Conservation (phyloP, 2,888 invertebrate genomes). For the Apotomis capreana region DNA sequence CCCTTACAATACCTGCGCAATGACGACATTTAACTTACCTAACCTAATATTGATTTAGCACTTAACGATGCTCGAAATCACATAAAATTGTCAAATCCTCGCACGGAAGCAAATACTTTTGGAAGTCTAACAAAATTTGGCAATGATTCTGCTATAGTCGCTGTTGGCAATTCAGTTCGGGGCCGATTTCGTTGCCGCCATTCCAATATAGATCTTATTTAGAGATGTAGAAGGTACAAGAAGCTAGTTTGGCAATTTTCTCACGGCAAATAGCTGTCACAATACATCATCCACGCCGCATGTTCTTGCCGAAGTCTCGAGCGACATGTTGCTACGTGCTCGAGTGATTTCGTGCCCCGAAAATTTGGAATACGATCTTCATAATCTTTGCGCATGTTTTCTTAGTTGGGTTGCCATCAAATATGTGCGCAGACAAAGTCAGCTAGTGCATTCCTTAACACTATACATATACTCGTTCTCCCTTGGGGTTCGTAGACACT, state of each 20-base stretch:
- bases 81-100: slow-evolving; percentile 14
- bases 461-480: too few species aligned
- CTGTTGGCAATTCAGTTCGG: slow-evolving; percentile 26
- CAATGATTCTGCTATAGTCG: slow-evolving; percentile 40
- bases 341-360: slow-evolving; percentile 64
- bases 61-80: neutral
- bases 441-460: too few species aligned
- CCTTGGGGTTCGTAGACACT: too few species aligned
- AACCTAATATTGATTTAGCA: neutral
- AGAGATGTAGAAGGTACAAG: slow-evolving; percentile 17
- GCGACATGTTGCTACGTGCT: slow-evolving; percentile 60
- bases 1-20: neutral
- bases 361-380: slow-evolving; percentile 59
- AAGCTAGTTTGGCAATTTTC: slow-evolving; percentile 21
- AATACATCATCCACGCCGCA: slow-evolving; percentile 41
- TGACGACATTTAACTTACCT: neutral
- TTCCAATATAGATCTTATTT: slow-evolving; percentile 29
- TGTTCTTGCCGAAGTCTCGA: slow-evolving; percentile 50
- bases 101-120: slow-evolving; percentile 29
- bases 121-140: slow-evolving; percentile 36
- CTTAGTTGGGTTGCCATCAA: neutral
- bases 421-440: too few species aligned
- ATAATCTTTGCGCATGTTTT: slow-evolving; percentile 61
- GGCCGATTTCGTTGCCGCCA: slow-evolving; percentile 18
- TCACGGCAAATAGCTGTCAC: slow-evolving; percentile 39